Percentiles rank a stretch among this genome's conserved stretches.
phyloP scores from a whole-genome alignment of 2,113 vertebrate genomes.

The Corvus moneduloides region DNA sequence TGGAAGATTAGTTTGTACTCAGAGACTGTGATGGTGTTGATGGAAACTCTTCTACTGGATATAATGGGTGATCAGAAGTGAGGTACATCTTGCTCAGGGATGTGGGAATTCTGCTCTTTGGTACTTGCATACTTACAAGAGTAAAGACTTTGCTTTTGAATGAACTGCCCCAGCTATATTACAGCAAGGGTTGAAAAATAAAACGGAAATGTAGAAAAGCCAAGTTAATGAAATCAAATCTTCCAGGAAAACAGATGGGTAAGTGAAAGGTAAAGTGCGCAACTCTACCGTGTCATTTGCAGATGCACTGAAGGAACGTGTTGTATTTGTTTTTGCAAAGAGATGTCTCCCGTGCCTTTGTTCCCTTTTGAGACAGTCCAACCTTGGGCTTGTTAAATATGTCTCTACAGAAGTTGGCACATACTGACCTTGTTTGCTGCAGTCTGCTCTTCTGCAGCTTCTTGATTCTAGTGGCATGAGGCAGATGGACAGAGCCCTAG shows the following conservation, averaged over 20 bases:
- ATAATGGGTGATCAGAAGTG: background rate
- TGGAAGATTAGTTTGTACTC: background rate
- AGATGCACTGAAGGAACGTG: background rate
- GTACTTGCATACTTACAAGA: background rate
- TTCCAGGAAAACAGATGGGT: background rate
- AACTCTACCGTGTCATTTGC: background rate
- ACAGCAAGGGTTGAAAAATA: background rate
- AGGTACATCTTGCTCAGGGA: background rate
- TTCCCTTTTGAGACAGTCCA: background rate
- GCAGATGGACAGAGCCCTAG: conserved; percentile 45
- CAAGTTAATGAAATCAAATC: background rate
- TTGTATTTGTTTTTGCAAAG: background rate
- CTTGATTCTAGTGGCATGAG: background rate
- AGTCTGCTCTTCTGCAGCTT: conserved; percentile 12
- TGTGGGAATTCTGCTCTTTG: background rate
- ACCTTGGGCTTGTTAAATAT: background rate
- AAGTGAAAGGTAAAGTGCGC: background rate
- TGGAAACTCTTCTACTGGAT: background rate
- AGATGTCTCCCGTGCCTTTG: background rate
- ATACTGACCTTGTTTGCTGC: conserved; percentile 25
- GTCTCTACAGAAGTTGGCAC: background rate
- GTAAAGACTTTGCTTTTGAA: background rate
- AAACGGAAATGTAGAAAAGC: background rate
- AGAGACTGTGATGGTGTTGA: background rate
- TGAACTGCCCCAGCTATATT: background rate